phyloP scores from a whole-genome alignment of 2,113 vertebrate genomes.

The Megaceryle torquata region DNA sequence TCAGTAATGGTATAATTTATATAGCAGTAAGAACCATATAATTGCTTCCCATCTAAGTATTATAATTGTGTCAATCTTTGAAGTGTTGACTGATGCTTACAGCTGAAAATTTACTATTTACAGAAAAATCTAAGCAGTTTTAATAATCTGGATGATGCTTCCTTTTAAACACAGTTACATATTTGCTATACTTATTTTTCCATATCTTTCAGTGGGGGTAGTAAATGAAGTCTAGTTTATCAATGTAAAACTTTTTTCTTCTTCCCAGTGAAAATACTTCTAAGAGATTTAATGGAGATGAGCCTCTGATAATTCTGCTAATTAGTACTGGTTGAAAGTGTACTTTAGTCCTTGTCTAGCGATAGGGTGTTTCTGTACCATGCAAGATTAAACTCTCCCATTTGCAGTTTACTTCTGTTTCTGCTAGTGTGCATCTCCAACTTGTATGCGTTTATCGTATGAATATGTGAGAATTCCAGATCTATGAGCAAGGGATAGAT shows the following conservation, averaged over 20 bases:
- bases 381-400: neutral
- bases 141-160: constrained; percentile 26
- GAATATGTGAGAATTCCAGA: neutral
- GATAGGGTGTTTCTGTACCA: neutral
- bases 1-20: constrained; percentile 39
- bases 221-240: neutral
- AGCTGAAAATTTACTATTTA: constrained; percentile 26
- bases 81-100: constrained; percentile 19
- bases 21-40: constrained; percentile 21
- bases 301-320: neutral
- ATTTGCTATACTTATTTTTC: neutral
- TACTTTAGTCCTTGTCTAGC: neutral
- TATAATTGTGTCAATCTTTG: constrained; percentile 38
- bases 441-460: neutral
- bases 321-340: neutral
- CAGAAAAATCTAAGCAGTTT: constrained; percentile 34
- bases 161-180: neutral
- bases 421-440: neutral
- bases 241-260: neutral
- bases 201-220: neutral
- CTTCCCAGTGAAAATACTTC: neutral
- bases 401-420: neutral
- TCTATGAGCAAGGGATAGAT: neutral
- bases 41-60: constrained; percentile 43
- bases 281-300: neutral